Percentiles rank a stretch among this genome's conserved stretches.
Conservation (phyloP, 1,140 invertebrate genomes). For the Drosophila dunni region DNA sequence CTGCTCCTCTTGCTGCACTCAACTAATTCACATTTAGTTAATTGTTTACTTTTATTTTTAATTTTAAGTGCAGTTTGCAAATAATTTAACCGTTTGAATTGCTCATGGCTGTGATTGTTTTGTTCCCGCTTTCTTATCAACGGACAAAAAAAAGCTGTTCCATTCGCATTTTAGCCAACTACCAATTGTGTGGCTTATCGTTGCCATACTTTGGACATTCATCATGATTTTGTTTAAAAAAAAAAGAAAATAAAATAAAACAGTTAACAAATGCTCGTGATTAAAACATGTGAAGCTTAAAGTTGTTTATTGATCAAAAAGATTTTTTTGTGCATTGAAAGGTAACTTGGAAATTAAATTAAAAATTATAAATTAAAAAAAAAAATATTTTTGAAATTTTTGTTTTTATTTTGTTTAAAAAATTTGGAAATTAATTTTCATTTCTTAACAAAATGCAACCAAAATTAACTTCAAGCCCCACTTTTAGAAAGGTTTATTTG, state of each 20-base stretch:
- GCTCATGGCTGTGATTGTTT: slow-evolving; percentile 7
- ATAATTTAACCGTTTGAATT: slow-evolving; percentile 18
- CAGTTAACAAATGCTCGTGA: background rate
- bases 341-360: too few relatives aligned
- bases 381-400: too few relatives aligned
- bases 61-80: slow-evolving; percentile 10
- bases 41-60: background rate
- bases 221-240: background rate
- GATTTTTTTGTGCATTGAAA: background rate
- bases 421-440: too few relatives aligned
- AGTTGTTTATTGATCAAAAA: too few relatives aligned
- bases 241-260: background rate
- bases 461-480: too few relatives aligned
- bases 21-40: too few relatives aligned
- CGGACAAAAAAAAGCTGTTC: background rate
- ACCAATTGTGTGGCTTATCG: slow-evolving; percentile 10
- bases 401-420: too few relatives aligned
- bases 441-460: too few relatives aligned
- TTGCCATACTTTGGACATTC: slow-evolving; percentile 7
- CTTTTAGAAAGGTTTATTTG: too few relatives aligned
- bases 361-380: too few relatives aligned
- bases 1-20: background rate
- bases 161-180: slow-evolving; percentile 5
- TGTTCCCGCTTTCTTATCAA: slow-evolving; percentile 13
- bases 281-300: background rate